Conservation (phyloP, 2,888 invertebrate genomes). For the Anthophora plumipes region DNA sequence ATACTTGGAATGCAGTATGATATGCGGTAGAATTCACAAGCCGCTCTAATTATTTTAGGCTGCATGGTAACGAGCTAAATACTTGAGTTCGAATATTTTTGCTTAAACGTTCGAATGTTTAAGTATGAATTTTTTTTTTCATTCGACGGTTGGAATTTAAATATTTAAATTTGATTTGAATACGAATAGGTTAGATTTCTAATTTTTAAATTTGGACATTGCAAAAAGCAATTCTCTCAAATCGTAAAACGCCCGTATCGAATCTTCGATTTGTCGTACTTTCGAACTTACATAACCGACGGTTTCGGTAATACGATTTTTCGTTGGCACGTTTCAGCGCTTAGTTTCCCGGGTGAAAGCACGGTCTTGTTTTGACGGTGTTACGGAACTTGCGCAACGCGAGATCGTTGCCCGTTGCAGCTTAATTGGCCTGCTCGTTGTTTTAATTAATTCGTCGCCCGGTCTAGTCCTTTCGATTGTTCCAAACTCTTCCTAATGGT, state of each 20-base stretch:
- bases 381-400: slow-evolving; percentile 46
- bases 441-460: slow-evolving; percentile 46
- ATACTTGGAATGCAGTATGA: too few species aligned
- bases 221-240: background rate
- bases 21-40: too few species aligned
- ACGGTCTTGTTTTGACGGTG: slow-evolving; percentile 43
- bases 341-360: slow-evolving; percentile 29
- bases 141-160: too few species aligned
- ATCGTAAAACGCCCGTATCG: background rate
- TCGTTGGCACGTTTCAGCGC: slow-evolving; percentile 1
- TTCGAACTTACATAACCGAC: slow-evolving; percentile 50
- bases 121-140: too few species aligned
- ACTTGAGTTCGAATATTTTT: too few species aligned
- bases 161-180: too few species aligned
- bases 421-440: slow-evolving; percentile 53
- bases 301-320: slow-evolving; percentile 47
- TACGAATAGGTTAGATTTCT: too few species aligned
- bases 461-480: slow-evolving; percentile 39
- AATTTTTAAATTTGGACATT: background rate
- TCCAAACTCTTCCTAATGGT: slow-evolving; percentile 1
- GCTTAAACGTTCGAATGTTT: too few species aligned
- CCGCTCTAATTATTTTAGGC: too few species aligned
- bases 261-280: slow-evolving; percentile 36
- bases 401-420: slow-evolving; percentile 41
- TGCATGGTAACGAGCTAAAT: too few species aligned